Conservation (phyloP, 2,113 vertebrate genomes). For the cattle (Bos taurus) region DNA sequence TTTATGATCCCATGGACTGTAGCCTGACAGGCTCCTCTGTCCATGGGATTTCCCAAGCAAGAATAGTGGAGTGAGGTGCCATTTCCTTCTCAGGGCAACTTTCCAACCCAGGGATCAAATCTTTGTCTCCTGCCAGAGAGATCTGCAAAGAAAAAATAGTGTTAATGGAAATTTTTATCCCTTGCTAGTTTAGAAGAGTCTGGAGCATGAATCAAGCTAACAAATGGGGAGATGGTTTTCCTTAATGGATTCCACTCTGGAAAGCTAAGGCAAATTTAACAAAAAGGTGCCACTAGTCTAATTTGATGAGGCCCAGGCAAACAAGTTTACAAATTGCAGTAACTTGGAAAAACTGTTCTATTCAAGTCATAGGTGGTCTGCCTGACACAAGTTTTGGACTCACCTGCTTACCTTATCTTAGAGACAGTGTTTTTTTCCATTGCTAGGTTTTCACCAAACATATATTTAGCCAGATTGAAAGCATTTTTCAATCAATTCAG, state of each 20-base stretch:
- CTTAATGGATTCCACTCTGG: slow-evolving; percentile 43
- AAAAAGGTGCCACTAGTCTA: slow-evolving; percentile 56
- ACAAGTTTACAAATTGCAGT: not conserved
- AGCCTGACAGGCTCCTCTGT: not conserved
- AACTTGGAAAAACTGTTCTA: not conserved
- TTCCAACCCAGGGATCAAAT: not conserved
- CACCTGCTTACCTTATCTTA: not conserved
- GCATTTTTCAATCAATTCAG: not conserved
- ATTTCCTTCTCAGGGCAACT: not conserved
- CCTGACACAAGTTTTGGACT: not conserved
- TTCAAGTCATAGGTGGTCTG: not conserved
- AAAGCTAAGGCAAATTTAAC: slow-evolving; percentile 60
- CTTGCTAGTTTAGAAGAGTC: not conserved
- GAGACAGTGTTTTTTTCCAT: not conserved
- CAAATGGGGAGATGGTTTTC: slow-evolving; percentile 42
- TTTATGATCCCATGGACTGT: not conserved
- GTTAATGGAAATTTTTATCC: slow-evolving; percentile 36
- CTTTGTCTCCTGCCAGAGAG: not conserved
- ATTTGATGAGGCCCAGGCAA: slow-evolving; percentile 50
- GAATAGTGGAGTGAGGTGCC: not conserved
- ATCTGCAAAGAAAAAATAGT: not conserved
- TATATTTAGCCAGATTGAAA: not conserved
- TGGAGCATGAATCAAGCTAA: slow-evolving; percentile 57
- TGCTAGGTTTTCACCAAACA: not conserved
- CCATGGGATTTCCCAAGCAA: not conserved